A percentile compares a stretch with the other conserved stretches of the same genome.
Evolutionary conservation across 1,140 invertebrate genomes (phyloP).

Genomic region (Habropoda laboriosa): DNA sequence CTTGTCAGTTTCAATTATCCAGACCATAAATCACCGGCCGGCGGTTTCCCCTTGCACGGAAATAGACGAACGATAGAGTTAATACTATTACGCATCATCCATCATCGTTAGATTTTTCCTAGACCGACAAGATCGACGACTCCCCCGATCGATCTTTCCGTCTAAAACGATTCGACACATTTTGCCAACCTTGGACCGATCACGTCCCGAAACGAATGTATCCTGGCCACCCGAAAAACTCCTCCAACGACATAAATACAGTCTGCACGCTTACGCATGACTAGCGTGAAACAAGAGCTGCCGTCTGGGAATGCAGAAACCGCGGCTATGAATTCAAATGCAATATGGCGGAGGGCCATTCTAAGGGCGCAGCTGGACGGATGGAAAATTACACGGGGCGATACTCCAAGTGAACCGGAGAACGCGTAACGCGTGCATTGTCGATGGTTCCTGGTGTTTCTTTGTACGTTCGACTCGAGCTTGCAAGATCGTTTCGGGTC

Average conservation of each 20-base stretch:
- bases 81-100: neutral
- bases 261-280: constrained; percentile 58
- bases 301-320: constrained; percentile 75
- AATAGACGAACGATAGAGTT: constrained; percentile 56
- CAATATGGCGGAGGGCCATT: constrained; percentile 56
- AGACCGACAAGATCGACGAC: neutral
- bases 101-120: neutral
- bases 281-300: constrained; percentile 67
- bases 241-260: constrained; percentile 57
- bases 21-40: constrained; percentile 42
- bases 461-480: too few species aligned
- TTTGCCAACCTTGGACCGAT: too few species aligned
- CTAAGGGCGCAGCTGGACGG: constrained; percentile 29
- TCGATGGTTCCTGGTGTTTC: neutral
- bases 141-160: neutral
- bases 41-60: constrained; percentile 16
- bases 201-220: constrained; percentile 33
- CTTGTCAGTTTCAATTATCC: constrained; percentile 68
- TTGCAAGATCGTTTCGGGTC: neutral
- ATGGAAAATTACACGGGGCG: constrained; percentile 34
- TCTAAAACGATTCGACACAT: neutral
- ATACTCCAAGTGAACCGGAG: constrained; percentile 4
- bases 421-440: neutral
- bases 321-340: constrained; percentile 73
- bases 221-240: constrained; percentile 44